These are phyloP conservation scores for Hartigia nigra DNA, from an alignment of 2,888 invertebrate genomes.

Conservation along the genomic window DNA sequence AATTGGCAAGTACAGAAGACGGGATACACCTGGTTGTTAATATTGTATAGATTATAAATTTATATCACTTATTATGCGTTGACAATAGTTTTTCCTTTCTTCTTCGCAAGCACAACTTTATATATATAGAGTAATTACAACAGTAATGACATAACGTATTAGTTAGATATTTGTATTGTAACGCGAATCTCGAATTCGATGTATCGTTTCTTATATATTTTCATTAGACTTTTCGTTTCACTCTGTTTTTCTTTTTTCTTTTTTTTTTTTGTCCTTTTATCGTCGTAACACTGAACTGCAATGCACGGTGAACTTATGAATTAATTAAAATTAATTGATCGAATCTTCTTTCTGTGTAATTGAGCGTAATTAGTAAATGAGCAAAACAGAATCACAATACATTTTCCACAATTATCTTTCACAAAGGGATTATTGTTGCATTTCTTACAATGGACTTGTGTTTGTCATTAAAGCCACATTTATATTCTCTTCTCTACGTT, in stretches of 20 bases:
- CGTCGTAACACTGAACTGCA: background rate
- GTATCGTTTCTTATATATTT: conserved; percentile 11
- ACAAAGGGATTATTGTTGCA: background rate
- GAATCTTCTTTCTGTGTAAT: conserved; percentile 21
- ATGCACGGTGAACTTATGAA: background rate
- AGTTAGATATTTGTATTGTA: background rate
- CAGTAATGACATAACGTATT: background rate
- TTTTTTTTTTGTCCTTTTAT: background rate
- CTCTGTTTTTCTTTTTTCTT: too few relatives aligned
- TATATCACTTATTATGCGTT: conserved; percentile 9
- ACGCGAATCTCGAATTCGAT: conserved; percentile 24
- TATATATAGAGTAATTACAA: background rate
- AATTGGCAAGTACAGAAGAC: background rate
- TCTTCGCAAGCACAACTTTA: background rate
- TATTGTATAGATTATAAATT: background rate
- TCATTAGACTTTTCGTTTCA: background rate
- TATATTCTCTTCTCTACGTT: background rate
- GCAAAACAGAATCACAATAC: conserved; percentile 51
- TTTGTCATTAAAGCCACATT: background rate
- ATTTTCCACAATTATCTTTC: conserved; percentile 11
- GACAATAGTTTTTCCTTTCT: background rate
- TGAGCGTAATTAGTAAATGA: conserved; percentile 50
- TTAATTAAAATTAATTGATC: background rate
- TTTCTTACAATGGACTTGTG: background rate
- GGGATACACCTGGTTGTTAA: background rate